Evolutionary conservation across 1,140 invertebrate species (phyloP), one percentile per base, ranked within the genome.

Genomic region (Melitaea cinxia): DNA sequence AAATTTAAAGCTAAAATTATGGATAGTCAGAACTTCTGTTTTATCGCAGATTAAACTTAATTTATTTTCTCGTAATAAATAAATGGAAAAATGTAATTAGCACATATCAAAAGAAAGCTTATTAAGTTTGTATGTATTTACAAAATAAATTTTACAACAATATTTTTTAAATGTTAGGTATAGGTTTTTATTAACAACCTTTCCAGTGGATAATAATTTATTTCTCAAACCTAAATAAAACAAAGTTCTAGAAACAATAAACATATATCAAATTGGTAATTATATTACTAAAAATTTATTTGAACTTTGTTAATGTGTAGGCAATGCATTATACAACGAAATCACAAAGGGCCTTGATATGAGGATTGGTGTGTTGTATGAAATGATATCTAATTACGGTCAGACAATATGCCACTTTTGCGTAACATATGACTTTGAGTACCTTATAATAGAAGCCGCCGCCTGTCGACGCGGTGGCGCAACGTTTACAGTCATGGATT

Each of bases 11-110:
- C 57, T 68, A 50, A 59, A 71, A 62, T 61, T 65, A 54, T 64
- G 61, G 55, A 56, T 37, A 53, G 66, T 54, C 35, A 72, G 64
- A 69, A 69, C 33, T 66, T 75, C 47, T 59, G 60, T 66, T 71
- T 57, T 65, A 61, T 42, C 65, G 68, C 65, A 70, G 30, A 9
- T 9, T 7, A 9, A 33, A 1, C 1, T 9, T 6, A 26, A 33
- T 10, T 33, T 33, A 10, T 10, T 33, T 33, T 4, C 30, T 33
- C 6, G 12, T 33, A 33, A 2, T 10, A 9, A 4, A 33, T 33
- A 10, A 33, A 33, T 4, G 2, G 24, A 26, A 4, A 26, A 33
- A 9, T 33, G 9, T 33, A 33, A 9, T 33, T 33, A n/a, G n/a
- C n/a, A n/a, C n/a, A n/a, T n/a, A n/a, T n/a, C n/a, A n/a, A n/a